Percentiles rank a stretch among this genome's conserved stretches.
Evolutionary conservation across 2,797 vertebrate species (phyloP).

Genomic region (Gambelia wislizenii): DNA sequence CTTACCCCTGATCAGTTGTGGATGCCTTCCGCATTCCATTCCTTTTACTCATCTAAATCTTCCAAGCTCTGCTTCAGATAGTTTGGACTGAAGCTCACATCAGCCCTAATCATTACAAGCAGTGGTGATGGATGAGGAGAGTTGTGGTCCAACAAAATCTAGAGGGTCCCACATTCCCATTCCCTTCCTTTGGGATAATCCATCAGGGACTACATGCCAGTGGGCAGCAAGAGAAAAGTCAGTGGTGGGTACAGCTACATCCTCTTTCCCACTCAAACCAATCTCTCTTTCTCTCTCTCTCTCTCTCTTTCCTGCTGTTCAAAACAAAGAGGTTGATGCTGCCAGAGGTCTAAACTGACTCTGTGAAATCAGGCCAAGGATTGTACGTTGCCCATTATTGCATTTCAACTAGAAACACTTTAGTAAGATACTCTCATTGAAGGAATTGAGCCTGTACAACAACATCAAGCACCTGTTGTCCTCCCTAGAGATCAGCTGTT

Average conservation of each 20-base stretch:
- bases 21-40: background rate
- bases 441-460: background rate
- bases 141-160: background rate
- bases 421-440: background rate
- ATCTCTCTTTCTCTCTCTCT: background rate
- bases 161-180: background rate
- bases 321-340: background rate
- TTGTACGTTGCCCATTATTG: background rate
- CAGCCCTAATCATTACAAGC: background rate
- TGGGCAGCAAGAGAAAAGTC: background rate
- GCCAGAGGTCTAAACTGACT: background rate
- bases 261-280: background rate
- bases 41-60: background rate
- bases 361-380: background rate
- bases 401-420: background rate
- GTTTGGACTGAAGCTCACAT: background rate
- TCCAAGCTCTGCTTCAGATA: background rate
- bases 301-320: background rate
- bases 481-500: slow-evolving; percentile 15
- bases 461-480: slow-evolving; percentile 24
- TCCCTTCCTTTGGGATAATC: background rate
- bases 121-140: background rate
- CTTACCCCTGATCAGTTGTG: background rate
- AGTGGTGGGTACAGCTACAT: too few species aligned
- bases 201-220: background rate